A percentile compares a stretch with the other conserved stretches of the same genome.
Evolutionary conservation across 2,888 invertebrate species (phyloP).

Genomic region (Aspidiotus destructor): DNA sequence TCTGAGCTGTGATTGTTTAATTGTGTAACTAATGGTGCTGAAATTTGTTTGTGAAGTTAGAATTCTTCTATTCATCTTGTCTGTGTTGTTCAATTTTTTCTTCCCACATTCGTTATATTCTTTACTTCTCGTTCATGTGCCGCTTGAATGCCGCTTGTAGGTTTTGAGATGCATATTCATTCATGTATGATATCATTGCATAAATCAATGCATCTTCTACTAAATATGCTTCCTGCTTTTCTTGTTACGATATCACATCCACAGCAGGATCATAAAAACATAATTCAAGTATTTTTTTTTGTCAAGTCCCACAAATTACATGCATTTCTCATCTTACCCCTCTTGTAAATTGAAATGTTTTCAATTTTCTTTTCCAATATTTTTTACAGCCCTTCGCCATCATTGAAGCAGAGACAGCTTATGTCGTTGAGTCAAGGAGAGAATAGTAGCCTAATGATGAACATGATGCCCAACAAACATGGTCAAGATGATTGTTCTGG

Average conservation of each 20-base stretch:
- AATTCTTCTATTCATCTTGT: background rate
- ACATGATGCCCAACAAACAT: constrained; percentile 37
- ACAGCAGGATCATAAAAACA: background rate
- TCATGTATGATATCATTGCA: no score
- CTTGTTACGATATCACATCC: no score
- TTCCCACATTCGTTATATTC: no score
- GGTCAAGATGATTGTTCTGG: constrained; percentile 49
- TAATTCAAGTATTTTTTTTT: background rate
- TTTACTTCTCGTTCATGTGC: no score
- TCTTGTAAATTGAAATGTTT: background rate
- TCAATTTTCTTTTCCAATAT: background rate
- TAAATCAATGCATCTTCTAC: no score
- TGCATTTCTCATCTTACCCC: background rate
- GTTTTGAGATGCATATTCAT: no score
- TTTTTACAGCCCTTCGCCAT: constrained; percentile 52
- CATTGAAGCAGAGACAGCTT: constrained; percentile 51
- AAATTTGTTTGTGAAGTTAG: no score
- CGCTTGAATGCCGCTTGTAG: no score
- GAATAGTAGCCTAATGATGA: constrained; percentile 45
- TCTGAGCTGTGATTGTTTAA: background rate
- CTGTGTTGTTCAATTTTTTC: background rate
- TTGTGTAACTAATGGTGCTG: no score
- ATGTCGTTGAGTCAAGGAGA: constrained; percentile 43
- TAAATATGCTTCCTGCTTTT: no score
- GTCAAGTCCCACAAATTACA: background rate